phyloP scores from a whole-genome alignment of 2,113 vertebrate genomes.

The Gobius niger region DNA sequence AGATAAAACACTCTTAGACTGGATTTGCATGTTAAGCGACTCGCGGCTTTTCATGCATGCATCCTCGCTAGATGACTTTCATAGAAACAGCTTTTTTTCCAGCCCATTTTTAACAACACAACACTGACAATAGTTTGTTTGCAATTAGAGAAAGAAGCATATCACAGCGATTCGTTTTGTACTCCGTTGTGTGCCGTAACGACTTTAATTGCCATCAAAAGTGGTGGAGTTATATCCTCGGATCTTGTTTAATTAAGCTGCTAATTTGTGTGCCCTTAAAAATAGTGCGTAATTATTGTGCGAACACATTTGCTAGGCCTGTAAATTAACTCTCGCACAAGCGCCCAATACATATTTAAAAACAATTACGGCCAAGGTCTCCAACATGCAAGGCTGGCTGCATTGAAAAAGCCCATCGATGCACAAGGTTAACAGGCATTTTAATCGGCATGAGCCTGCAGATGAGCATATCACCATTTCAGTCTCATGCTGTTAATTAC shows the following conservation, averaged over 20 bases:
- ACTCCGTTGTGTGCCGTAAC: not conserved
- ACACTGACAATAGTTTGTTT: not conserved
- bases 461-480: conserved; percentile 5
- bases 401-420: not conserved
- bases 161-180: not conserved
- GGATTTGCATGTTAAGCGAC: conserved; percentile 67
- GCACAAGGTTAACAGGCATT: conserved; percentile 8
- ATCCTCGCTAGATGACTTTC: conserved; percentile 25
- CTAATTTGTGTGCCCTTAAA: conserved; percentile 3
- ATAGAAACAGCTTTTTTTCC: conserved; percentile 13
- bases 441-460: not conserved
- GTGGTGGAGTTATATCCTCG: not conserved
- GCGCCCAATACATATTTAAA: not conserved
- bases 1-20: conserved; percentile 63
- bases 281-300: not conserved
- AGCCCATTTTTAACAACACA: conserved; percentile 5
- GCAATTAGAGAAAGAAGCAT: not conserved
- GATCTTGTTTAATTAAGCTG: not conserved
- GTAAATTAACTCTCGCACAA: conserved; percentile 17
- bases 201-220: not conserved
- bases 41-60: conserved; percentile 49
- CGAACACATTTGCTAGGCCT: conserved; percentile 12
- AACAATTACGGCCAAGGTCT: not conserved
- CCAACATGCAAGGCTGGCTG: not conserved
- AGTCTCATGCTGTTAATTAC: not conserved